These are phyloP conservation scores for Drosophila tristis DNA, from an alignment of 1,140 invertebrate genomes.

Conservation along the genomic window DNA sequence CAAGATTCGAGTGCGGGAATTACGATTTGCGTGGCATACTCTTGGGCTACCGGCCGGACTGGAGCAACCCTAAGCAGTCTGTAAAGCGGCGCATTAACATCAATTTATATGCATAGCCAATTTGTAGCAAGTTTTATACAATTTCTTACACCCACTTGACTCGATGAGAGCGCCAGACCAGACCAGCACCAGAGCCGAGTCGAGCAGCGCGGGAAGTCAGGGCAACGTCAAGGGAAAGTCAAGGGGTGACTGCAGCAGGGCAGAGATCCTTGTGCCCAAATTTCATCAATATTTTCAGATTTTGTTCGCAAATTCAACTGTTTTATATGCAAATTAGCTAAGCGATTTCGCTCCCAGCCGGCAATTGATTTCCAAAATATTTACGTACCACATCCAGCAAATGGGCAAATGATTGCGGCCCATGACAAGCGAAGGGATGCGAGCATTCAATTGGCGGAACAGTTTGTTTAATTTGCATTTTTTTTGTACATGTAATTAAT, in stretches of 20 bases:
- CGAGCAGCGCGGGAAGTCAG: neutral
- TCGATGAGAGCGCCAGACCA: conserved; percentile 45
- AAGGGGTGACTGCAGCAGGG: conserved; percentile 37
- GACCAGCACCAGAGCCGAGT: conserved; percentile 6
- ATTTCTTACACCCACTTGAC: conserved; percentile 84
- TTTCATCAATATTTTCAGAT: conserved; percentile 82
- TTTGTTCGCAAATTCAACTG: conserved; percentile 78
- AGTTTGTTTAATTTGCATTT: conserved; percentile 55
- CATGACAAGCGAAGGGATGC: conserved; percentile 3
- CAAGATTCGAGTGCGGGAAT: neutral
- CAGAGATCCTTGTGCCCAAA: conserved; percentile 55
- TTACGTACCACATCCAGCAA: conserved; percentile 51
- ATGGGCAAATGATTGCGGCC: conserved; percentile 65
- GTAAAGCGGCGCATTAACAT: conserved; percentile 70
- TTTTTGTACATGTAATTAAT: conserved; percentile 52
- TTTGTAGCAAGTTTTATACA: conserved; percentile 83
- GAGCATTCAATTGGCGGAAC: conserved; percentile 49
- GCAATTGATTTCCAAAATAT: conserved; percentile 61
- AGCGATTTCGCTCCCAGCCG: conserved; percentile 64
- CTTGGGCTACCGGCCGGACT: conserved; percentile 29
- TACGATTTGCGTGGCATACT: conserved; percentile 48
- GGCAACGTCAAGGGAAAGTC: conserved; percentile 42
- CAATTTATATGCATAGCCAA: conserved; percentile 85
- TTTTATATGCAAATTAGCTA: conserved; percentile 84
- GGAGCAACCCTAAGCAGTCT: conserved; percentile 5